Evolutionary conservation across 2,888 invertebrate species (phyloP), one percentile per base, ranked within the genome.

Genomic region (Agrotis puta): DNA sequence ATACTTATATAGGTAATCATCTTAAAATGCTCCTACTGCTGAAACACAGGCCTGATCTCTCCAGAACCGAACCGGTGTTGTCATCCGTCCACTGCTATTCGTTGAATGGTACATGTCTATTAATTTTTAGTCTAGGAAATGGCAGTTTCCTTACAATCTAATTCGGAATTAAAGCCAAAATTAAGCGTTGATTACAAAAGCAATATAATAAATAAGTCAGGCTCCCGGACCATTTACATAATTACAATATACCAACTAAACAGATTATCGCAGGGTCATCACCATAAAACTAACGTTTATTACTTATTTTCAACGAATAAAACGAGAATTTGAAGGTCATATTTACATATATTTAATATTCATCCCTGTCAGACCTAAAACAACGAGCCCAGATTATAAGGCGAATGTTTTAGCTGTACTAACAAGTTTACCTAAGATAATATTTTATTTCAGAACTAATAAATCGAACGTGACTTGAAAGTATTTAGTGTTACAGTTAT

Each of bases 291-390:
- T 54, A 82, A 58, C 24, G 39, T 66, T 51, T 54, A 73, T 62
- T 78, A 72, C 50, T 69, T 75, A 78, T 64, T 76, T 62, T 53
- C 39, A 51, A 62, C 51, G 48, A 79, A 62, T 61, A 61, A 54
- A 71, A 70, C 45, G 56, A 63, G 48, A 70, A 74, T 77, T 74
- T 56, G 54, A 65, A 74, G 66, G 65, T 75, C 33, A 13, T 78
- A 81, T 84, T 86, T 83, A 77, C 84, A 80, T 81, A 70, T 72
- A 81, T 81, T 86, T 86, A 81, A 86, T 84, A 86, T 86, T 86
- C 82, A 84, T 77, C 76, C 70, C 77, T 70, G 70, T 72, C 73
- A 71, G 63, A 50, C 75, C 72, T 78, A 72, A 73, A 80, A 71
- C 81, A 84, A 86, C 78, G 62, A 47, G 58, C 39, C 53, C 72